These are phyloP conservation scores for Drosophila melanica DNA, from an alignment of 1,140 invertebrate genomes.

Conservation along the genomic window DNA sequence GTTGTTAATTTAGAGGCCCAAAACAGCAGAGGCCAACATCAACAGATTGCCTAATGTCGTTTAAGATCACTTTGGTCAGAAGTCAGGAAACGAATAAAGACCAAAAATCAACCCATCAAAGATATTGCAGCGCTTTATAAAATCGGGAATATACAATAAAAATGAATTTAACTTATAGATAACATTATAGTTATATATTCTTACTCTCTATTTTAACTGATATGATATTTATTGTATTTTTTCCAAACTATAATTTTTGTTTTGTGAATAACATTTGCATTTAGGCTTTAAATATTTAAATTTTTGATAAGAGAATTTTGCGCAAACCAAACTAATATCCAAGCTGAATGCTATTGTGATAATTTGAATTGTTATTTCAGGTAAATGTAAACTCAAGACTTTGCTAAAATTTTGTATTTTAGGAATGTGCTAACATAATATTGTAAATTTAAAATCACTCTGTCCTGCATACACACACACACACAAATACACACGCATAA, in stretches of 20 bases:
- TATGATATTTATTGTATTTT: too few relatives aligned
- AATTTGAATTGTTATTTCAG: too few relatives aligned
- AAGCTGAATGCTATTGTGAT: too few relatives aligned
- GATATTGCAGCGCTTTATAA: background rate
- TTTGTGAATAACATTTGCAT: too few relatives aligned
- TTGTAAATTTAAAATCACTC: conserved; percentile 45
- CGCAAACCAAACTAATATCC: too few relatives aligned
- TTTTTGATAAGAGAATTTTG: too few relatives aligned
- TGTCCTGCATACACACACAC: conserved; percentile 14
- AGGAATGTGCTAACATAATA: conserved; percentile 39
- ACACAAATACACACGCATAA: conserved; percentile 36
- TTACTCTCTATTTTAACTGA: too few relatives aligned
- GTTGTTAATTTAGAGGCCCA: conserved; percentile 68
- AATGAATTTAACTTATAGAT: too few relatives aligned
- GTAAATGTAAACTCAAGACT: background rate
- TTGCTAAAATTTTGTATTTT: background rate
- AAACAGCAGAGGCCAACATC: conserved; percentile 7
- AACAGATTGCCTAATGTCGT: conserved; percentile 4
- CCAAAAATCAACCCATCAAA: background rate
- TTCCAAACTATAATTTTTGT: too few relatives aligned
- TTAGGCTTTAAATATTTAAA: too few relatives aligned
- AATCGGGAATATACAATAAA: too few relatives aligned
- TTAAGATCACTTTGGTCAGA: conserved; percentile 6
- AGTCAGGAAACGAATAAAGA: background rate
- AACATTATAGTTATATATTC: too few relatives aligned